Evolutionary conservation across 2,113 vertebrate genomes (phyloP), one percentile per base, ranked within the genome.

Genomic region (Anoplopoma fimbria): DNA sequence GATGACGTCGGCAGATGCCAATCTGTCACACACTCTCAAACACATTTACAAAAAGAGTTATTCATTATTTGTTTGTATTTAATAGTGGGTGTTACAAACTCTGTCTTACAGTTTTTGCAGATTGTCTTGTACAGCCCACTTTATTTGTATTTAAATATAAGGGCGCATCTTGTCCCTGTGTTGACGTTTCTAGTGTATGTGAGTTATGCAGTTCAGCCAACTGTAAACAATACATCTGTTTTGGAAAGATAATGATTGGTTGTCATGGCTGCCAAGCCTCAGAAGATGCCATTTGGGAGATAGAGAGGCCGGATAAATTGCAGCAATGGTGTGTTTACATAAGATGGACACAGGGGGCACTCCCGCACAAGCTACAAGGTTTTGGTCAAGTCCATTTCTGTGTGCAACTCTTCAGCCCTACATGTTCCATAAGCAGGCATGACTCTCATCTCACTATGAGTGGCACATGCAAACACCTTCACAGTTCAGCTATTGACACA

Each of bases 201-300:
- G 27, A 79, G 74, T 84, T 60, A 58, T 58, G 57, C 51, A 67
- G 69, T 70, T 75, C 71, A 75, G 67, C 74, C 49, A 86, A 70
- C 83, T 81, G 87, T 83, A 77, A 84, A 40, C 65, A 51, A 21
- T 55, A 14, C 64, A 17, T 91, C 78, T 93, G 92, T 77, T 90
- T 85, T 67, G 69, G 29, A 36, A 72, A 89, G 87, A 92, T 93
- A 92, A 89, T 85, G 84, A 75, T 40, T 79, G 77, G 89, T 92
- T 29, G 85, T 65, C 86, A 90, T 91, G 86, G 85, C 81, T 86
- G 83, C 81, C 36, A 75, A 86, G 76, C 58, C 45, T 53, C 70
- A 45, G 75, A 81, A 77, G 87, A 83, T 87, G 73, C 88, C 70
- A 63, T 77, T 84, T 65, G 72, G 70, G 83, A 88, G 88, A 88